Percentiles rank a stretch among this genome's conserved stretches.
phyloP scores from a whole-genome alignment of 1,140 invertebrate genomes.

The Hyles vespertilio region DNA sequence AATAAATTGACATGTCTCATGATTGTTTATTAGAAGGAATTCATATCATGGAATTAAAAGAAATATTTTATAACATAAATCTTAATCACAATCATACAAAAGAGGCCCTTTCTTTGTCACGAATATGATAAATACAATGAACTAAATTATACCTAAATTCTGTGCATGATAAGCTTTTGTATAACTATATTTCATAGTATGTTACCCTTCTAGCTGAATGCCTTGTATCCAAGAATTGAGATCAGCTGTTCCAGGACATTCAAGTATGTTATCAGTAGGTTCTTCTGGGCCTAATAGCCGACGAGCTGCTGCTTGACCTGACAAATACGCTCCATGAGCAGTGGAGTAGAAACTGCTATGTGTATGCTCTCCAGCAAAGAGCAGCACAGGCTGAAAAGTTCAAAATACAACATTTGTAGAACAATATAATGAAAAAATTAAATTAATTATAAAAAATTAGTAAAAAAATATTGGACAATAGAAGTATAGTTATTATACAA shows the following conservation, averaged over 20 bases:
- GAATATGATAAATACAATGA: conserved; percentile 6
- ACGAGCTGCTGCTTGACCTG: conserved; percentile 90
- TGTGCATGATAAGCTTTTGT: neutral
- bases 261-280: conserved; percentile 78
- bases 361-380: conserved; percentile 96
- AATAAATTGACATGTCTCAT: too few species aligned
- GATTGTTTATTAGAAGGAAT: too few species aligned
- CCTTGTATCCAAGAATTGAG: conserved; percentile 91
- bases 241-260: conserved; percentile 83
- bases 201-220: conserved; percentile 62
- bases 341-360: conserved; percentile 96
- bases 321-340: conserved; percentile 94
- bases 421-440: too few species aligned
- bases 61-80: neutral
- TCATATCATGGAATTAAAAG: too few species aligned
- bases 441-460: too few species aligned
- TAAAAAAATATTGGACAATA: conserved; percentile 6
- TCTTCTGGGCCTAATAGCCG: conserved; percentile 78
- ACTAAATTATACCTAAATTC: neutral
- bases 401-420: too few species aligned
- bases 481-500: neutral
- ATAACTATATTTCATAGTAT: neutral
- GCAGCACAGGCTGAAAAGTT: conserved; percentile 81
- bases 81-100: conserved; percentile 1
- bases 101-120: conserved; percentile 6